These are phyloP conservation scores for Synanthedon vespiformis DNA, from an alignment of 2,888 invertebrate genomes.

Conservation along the genomic window DNA sequence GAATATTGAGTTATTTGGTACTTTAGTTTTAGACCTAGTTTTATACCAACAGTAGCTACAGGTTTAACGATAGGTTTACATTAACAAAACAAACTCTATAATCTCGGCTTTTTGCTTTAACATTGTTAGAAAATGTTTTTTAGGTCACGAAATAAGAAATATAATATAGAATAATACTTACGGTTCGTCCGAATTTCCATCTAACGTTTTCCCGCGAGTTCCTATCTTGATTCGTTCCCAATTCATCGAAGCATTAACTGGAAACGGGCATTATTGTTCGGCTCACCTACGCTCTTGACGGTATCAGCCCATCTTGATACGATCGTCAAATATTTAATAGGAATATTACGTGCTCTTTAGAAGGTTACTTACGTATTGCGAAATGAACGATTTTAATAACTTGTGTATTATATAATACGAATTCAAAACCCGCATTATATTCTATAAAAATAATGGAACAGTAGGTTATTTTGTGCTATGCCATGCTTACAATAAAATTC, in stretches of 20 bases:
- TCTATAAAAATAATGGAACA: too few species aligned
- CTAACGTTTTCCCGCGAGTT: slow-evolving; percentile 30
- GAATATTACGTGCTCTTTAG: slow-evolving; percentile 10
- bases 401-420: too few species aligned
- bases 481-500: too few species aligned
- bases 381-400: neutral
- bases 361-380: neutral
- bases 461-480: too few species aligned
- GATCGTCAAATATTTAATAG: slow-evolving; percentile 42
- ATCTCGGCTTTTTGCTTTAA: too few species aligned
- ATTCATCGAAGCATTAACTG: slow-evolving; percentile 46
- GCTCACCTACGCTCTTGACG: slow-evolving; percentile 33
- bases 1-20: too few species aligned
- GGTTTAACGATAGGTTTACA: too few species aligned
- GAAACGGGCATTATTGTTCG: slow-evolving; percentile 47
- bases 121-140: too few species aligned
- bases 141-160: slow-evolving; percentile 5
- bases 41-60: too few species aligned
- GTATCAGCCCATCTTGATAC: slow-evolving; percentile 27
- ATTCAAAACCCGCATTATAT: too few species aligned
- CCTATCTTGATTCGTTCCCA: slow-evolving; percentile 25
- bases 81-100: too few species aligned
- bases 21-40: too few species aligned
- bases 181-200: slow-evolving; percentile 25
- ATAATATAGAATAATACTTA: slow-evolving; percentile 13